Evolutionary conservation across 92 coral and sea anemone genomes (phyloP).

Genomic region (Nematostella vectensis): DNA sequence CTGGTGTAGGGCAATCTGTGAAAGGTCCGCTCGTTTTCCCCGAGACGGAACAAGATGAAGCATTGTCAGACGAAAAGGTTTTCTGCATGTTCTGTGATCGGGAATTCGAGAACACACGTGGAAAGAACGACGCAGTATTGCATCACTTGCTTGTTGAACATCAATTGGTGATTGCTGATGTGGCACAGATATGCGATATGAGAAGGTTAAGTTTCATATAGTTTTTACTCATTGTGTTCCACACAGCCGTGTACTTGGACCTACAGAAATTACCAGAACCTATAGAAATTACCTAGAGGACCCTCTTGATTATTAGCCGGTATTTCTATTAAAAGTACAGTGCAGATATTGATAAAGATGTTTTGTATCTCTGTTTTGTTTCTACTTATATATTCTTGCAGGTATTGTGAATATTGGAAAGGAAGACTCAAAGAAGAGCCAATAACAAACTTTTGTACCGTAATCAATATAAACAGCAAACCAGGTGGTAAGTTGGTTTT

Average conservation of each 20-base stretch:
- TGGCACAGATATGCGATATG: slow-evolving; percentile 71
- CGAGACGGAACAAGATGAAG: background rate
- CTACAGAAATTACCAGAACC: no score
- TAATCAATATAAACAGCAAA: slow-evolving; percentile 87
- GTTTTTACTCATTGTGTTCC: background rate
- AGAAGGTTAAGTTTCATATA: slow-evolving; percentile 55
- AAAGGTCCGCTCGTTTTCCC: slow-evolving; percentile 28
- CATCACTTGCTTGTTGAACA: slow-evolving; percentile 87
- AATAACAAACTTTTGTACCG: slow-evolving; percentile 72
- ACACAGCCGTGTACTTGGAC: no score
- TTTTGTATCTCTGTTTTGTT: no score
- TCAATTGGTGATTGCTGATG: slow-evolving; percentile 87
- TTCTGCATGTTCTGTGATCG: slow-evolving; percentile 86
- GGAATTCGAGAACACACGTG: slow-evolving; percentile 66
- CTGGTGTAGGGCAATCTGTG: no score
- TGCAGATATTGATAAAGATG: background rate
- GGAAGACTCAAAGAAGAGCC: slow-evolving; percentile 62
- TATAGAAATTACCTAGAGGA: no score
- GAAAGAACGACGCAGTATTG: slow-evolving; percentile 72
- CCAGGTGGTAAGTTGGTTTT: slow-evolving; percentile 65
- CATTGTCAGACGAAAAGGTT: slow-evolving; percentile 13
- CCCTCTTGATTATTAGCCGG: no score
- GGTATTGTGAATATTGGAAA: slow-evolving; percentile 90
- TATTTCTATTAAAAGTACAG: no score
- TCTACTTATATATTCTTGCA: no score